phyloP scores from a whole-genome alignment of 2,113 vertebrate species.

The Megaceryle maxima region DNA sequence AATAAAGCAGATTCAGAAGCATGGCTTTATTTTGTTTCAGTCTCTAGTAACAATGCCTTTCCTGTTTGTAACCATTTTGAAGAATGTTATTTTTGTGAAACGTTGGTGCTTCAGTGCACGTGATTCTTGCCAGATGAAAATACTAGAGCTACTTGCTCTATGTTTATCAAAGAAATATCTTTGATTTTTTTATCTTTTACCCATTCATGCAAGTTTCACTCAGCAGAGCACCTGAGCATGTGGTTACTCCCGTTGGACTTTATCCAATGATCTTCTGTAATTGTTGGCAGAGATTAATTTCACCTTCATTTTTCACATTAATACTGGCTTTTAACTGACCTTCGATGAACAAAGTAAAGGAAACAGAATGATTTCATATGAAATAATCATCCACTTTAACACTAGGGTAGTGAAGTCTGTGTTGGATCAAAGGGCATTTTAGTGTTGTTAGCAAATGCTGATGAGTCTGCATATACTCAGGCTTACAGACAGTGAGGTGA shows the following conservation, averaged over 20 bases:
- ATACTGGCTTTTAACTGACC: not conserved
- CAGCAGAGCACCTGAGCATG: not conserved
- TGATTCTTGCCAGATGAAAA: not conserved
- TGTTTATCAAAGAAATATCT: not conserved
- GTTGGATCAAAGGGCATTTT: not conserved
- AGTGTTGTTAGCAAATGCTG: accelerated
- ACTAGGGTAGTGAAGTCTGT: not conserved
- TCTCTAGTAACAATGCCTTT: not conserved
- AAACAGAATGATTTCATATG: not conserved
- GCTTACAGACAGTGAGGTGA: not conserved
- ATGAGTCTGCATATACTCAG: accelerated
- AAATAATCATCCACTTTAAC: not conserved
- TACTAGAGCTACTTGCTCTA: not conserved
- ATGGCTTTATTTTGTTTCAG: not conserved
- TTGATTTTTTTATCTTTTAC: not conserved
- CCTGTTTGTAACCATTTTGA: not conserved
- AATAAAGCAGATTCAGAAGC: not conserved
- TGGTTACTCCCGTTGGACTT: not conserved
- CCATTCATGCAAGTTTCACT: not conserved
- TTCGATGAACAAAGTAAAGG: not conserved
- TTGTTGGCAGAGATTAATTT: not conserved
- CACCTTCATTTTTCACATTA: not conserved
- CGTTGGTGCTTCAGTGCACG: not conserved
- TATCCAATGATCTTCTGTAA: not conserved
- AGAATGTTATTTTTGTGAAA: not conserved